These are phyloP conservation scores for Nephotettix cincticeps DNA, from an alignment of 1,140 invertebrate genomes.

Conservation along the genomic window DNA sequence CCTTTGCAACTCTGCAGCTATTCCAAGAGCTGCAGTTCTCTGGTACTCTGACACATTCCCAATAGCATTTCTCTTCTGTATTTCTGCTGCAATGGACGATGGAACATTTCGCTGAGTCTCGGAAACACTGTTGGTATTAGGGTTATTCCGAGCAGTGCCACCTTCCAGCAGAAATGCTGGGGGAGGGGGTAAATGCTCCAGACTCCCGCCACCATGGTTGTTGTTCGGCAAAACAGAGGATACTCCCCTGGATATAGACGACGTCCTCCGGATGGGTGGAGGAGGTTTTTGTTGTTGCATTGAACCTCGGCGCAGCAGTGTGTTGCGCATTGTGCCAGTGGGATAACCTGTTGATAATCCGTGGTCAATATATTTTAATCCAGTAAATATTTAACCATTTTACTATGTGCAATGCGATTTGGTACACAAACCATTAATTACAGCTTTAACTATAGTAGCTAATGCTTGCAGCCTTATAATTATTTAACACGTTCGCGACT, in stretches of 20 bases:
- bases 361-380: too few relatives aligned
- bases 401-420: not conserved
- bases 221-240: constrained; percentile 32
- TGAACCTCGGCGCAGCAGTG: constrained; percentile 56
- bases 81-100: constrained; percentile 34
- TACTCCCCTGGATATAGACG: constrained; percentile 63
- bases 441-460: not conserved
- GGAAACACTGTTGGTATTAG: not conserved
- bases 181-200: constrained; percentile 77
- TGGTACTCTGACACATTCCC: constrained; percentile 30
- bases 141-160: not conserved
- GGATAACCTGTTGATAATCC: constrained; percentile 43
- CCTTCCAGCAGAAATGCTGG: constrained; percentile 70
- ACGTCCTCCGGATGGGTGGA: constrained; percentile 81
- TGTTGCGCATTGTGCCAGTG: constrained; percentile 47
- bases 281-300: constrained; percentile 70
- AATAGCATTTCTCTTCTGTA: constrained; percentile 33
- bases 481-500: too few relatives aligned
- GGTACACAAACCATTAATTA: not conserved
- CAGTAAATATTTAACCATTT: too few relatives aligned
- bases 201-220: constrained; percentile 42
- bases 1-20: constrained; percentile 32
- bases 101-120: constrained; percentile 32
- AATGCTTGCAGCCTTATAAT: too few relatives aligned
- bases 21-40: constrained; percentile 27